Evolutionary conservation across 2,797 vertebrate species (phyloP), one percentile per base, ranked within the genome.

Genomic region (Sebastes wilsoni): DNA sequence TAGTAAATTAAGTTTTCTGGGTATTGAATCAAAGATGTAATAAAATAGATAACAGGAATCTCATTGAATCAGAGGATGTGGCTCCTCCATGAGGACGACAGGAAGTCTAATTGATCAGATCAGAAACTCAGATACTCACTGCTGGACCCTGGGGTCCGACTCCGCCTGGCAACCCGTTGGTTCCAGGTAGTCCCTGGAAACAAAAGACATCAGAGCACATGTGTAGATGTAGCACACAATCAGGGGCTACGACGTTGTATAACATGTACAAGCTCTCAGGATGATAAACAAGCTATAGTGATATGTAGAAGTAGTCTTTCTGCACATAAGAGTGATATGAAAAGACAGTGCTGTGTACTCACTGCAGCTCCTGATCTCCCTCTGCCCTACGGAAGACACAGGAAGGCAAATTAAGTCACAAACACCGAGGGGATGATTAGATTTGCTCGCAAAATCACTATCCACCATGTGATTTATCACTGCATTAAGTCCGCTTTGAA

Each of bases 321-420:
- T 61, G 30, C 55, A 55, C 28, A 74, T 62, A 25, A 72, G 58
- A 62, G 23, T 20, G 12, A 66, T 9, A 55, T 32, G 8, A 16
- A 75, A 56, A 66, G 18, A 78, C 22, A 66, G 22, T 12, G 68
- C 1, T 64, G 70, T 80, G 77, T 92, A 98, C 97, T 99, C 95
- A 99, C 98, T 25, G 97, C 88, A 80, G 97, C 97, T 96, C 98
- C 98, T 72, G 97, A 83, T 88, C 97, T 97, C 92, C 98, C 98
- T 96, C 98, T 97, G 89, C 97, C 98, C 98, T 99, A 94, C 90
- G 94, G 87, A 93, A 94, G 90, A 95, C 86, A 96, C 88, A 83
- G 89, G 89, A 92, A 85, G 84, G 71, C 80, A 90, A 87, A 88
- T 92, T 93, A 94, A 94, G 90, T 91, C 85, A 89, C 86, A 89